Evolutionary conservation across 2,797 vertebrate genomes (phyloP), one percentile per base, ranked within the genome.

Genomic region (Pseudomugil gertrudae): DNA sequence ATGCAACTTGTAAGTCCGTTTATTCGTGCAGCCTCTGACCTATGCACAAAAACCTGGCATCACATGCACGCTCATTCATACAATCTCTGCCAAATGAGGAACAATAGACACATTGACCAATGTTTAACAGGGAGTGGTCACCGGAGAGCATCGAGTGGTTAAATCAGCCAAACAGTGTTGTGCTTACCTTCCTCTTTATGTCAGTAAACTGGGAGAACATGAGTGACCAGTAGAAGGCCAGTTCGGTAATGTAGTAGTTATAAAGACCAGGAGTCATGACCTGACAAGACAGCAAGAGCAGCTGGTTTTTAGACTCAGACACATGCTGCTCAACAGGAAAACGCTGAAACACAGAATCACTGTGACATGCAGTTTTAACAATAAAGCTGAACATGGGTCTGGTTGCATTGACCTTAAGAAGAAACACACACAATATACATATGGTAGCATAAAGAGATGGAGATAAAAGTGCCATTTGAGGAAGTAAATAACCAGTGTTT

Each of bases 131-230:
- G 66, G 70, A 66, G 69, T 62, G 70, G 69, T 23, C 50, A 21
- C 64, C 29, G 21, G 33, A 5, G 27, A 26, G 27, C 15, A 32
- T 56, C 63, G 21, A 9, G 38, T 40, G 38, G 51, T 75, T 17
- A 45, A 19, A 65, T 5, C 26, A 0, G 23, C 66, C 30, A 51
- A 27, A 62, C 26, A 1, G n/a, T 8, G 27, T 69, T 60, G 26
- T 10, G 11, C 96, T 96, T 87, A 99, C 98, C 97, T 99, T 99
- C 79, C 98, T 92, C 88, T 95, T 96, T 88, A 99, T 96, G 92
- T 99, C 98, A 63, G 84, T 98, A 93, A 99, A 99, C 93, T 99
- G 98, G 70, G 97, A 98, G 92, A 98, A 99, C 96, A 99, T 95
- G 51, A 99, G 95, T 29, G 97, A 97, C 96, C 95, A 97, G 87